Conservation (phyloP, 35 echinoderm and acorn worm species). For the Holothuria glaberrima region DNA sequence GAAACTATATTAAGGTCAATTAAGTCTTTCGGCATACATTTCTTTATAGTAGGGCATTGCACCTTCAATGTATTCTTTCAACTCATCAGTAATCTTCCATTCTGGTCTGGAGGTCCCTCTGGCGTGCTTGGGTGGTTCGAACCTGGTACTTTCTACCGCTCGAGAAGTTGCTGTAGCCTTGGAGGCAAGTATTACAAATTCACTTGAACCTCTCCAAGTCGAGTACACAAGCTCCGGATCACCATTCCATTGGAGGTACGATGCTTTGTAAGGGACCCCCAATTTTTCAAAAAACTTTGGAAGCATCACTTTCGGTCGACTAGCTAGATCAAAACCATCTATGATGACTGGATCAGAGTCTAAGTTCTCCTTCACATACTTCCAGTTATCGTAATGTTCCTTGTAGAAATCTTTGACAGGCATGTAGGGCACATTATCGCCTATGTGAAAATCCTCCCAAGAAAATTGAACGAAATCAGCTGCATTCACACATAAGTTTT, state of each 20-base stretch:
- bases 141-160: background rate
- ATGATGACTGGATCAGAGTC: constrained; percentile 4
- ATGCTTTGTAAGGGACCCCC: constrained; percentile 12
- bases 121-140: background rate
- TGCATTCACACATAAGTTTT: background rate
- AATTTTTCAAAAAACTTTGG: constrained; percentile 7
- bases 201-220: constrained; percentile 10
- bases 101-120: constrained; percentile 14
- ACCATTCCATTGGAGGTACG: constrained; percentile 28
- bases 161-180: background rate
- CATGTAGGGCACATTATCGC: background rate
- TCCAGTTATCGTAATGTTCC: background rate
- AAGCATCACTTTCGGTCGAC: background rate
- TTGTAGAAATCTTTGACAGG: constrained; percentile 16
- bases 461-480: background rate
- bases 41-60: constrained; percentile 37
- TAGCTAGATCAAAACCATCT: background rate
- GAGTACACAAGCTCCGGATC: constrained; percentile 35
- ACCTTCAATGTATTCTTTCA: constrained; percentile 21
- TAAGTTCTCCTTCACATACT: background rate
- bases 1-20: background rate
- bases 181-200: background rate
- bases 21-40: constrained; percentile 42
- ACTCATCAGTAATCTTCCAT: constrained; percentile 21
- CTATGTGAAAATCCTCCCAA: background rate